These are phyloP conservation scores for Caenorhabditis briggsae DNA, from an alignment of 1,140 invertebrate species.

Conservation along the genomic window DNA sequence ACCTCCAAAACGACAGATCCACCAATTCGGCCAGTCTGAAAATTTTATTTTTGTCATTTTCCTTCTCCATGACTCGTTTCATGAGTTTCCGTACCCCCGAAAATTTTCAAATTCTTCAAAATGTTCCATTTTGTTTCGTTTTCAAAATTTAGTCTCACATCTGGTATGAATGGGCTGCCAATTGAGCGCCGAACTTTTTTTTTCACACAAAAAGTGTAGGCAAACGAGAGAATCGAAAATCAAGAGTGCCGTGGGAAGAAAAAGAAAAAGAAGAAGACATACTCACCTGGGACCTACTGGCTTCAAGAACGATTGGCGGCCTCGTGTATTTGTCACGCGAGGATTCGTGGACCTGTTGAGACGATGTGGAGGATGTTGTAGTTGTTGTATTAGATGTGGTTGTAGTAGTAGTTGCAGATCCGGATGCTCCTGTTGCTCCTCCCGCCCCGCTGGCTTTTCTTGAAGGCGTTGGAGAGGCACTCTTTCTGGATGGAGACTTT, in stretches of 20 bases:
- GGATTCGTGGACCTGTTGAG: slow-evolving; percentile 36
- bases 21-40: slow-evolving; percentile 67
- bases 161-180: slow-evolving; percentile 53
- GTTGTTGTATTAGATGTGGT: neutral
- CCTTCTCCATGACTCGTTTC: neutral
- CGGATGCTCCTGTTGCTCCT: slow-evolving; percentile 20
- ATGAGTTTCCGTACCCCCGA: neutral
- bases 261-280: slow-evolving; percentile 7
- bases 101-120: neutral
- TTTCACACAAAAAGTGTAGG: slow-evolving; percentile 11
- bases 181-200: slow-evolving; percentile 46
- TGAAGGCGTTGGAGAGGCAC: slow-evolving; percentile 33
- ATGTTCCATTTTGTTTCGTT: neutral
- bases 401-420: slow-evolving; percentile 4
- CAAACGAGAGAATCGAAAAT: slow-evolving; percentile 47
- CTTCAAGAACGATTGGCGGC: slow-evolving; percentile 71
- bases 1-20: slow-evolving; percentile 73
- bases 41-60: slow-evolving; percentile 24
- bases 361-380: slow-evolving; percentile 6
- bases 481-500: slow-evolving; percentile 58
- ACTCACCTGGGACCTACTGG: slow-evolving; percentile 73
- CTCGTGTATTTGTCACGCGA: slow-evolving; percentile 67
- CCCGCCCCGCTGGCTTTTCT: slow-evolving; percentile 15
- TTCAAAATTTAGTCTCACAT: neutral
- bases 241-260: slow-evolving; percentile 34